Evolutionary conservation across 23 tunicate genomes (phyloP), one percentile per base, ranked within the genome.

Genomic region (Botrylloides violaceus): DNA sequence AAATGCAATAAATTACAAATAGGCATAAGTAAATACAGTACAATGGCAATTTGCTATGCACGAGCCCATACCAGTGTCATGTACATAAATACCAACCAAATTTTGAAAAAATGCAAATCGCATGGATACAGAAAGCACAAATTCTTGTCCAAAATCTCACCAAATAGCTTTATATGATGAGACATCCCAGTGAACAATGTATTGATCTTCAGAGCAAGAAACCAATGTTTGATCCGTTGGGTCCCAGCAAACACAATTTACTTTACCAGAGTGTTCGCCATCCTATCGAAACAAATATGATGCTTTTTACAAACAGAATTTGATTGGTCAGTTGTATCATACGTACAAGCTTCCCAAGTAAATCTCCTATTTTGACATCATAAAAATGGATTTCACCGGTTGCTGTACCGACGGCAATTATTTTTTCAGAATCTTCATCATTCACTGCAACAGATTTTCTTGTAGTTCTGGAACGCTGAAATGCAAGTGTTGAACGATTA

Each of bases 381-480:
- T 62, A 88, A 31, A 88, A 33, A n/a, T 80, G 39, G 15, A 81
- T 80, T 56, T 88, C 87, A 3, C 96, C 96, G 28, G 70, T 66
- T 56, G 82, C 87, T 29, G 96, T 88, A 64, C 96, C 96, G 18
- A 88, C 71, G 15, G 87, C 87, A 58, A 88, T 77, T 24, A 62
- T 60, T 18, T 62, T 39, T 23, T 63, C 58, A 23, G 2, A 25
- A 9, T 63, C 32, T 19, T 31, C 70, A 63, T n/a, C 74, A 5
- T 68, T n/a, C 9, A 6, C 24, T 12, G 74, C 29, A 34, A 4
- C 28, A 15, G 29, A 22, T 68, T 68, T 68, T 33, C 37, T 33
- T 64, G 32, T 64, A 15, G 32, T 64, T 12, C 57, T 30, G 36
- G 74, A 15, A 36, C n/a, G n/a, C n/a, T n/a, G n/a, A n/a, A n/a